These are phyloP conservation scores for Desoria tigrina DNA, from an alignment of 2,888 invertebrate genomes.

Conservation along the genomic window DNA sequence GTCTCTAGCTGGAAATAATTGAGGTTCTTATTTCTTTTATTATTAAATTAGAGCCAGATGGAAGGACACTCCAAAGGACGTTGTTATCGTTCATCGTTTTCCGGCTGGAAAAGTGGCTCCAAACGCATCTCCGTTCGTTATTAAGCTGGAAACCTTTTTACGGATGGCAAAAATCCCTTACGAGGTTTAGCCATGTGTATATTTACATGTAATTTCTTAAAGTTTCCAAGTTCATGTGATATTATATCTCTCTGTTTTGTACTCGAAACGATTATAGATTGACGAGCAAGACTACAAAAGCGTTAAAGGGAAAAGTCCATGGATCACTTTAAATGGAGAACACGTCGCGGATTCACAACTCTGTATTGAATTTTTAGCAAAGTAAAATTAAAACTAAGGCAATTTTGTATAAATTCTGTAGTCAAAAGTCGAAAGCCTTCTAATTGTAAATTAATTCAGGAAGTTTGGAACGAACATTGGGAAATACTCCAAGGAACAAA, in stretches of 20 bases:
- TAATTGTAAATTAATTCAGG: constrained; percentile 20
- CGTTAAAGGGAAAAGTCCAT: constrained; percentile 39
- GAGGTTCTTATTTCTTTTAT: too few relatives aligned
- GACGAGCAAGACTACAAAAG: constrained; percentile 25
- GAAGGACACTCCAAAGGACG: constrained; percentile 19
- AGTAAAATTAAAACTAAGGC: constrained; percentile 16
- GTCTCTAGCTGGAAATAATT: too few relatives aligned
- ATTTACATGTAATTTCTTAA: not conserved
- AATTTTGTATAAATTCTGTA: too few relatives aligned
- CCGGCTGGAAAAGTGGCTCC: constrained; percentile 18
- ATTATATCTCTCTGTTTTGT: not conserved
- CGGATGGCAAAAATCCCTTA: constrained; percentile 44
- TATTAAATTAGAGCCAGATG: constrained; percentile 8
- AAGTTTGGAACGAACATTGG: constrained; percentile 16
- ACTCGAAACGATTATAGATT: constrained; percentile 25
- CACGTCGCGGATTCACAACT: constrained; percentile 36
- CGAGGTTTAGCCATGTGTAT: constrained; percentile 35
- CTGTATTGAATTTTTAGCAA: constrained; percentile 30
- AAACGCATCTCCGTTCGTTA: constrained; percentile 39
- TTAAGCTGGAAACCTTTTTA: constrained; percentile 43
- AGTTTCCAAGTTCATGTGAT: too few relatives aligned
- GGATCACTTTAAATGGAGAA: constrained; percentile 43
- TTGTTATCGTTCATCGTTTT: constrained; percentile 27
- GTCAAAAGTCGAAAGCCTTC: too few relatives aligned
- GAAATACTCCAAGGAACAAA: constrained; percentile 20